Evolutionary conservation across 1,140 invertebrate species (phyloP).

Genomic region (Hyphantria cunea): DNA sequence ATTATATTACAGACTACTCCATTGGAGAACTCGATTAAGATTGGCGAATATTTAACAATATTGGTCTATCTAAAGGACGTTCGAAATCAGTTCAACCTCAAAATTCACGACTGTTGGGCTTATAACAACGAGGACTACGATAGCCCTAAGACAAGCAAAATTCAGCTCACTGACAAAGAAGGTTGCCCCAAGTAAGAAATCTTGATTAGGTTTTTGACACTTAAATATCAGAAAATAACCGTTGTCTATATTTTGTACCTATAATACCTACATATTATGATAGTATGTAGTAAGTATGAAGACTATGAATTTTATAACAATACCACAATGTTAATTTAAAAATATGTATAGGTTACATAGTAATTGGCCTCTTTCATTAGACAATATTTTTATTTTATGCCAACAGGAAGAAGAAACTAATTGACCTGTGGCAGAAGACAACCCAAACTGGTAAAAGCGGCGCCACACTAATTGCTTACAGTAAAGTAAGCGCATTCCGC

Average conservation of each 20-base stretch:
- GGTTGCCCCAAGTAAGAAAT: slow-evolving; percentile 85
- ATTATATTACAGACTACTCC: slow-evolving; percentile 78
- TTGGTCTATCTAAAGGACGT: slow-evolving; percentile 87
- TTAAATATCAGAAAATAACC: background rate
- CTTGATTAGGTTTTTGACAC: background rate
- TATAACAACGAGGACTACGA: slow-evolving; percentile 86
- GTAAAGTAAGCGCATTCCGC: slow-evolving; percentile 87
- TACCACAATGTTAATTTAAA: too few relatives aligned
- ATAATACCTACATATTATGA: too few relatives aligned
- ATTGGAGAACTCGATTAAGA: slow-evolving; percentile 85
- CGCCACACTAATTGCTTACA: slow-evolving; percentile 85
- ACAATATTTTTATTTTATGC: slow-evolving; percentile 21
- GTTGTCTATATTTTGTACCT: background rate
- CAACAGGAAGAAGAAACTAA: slow-evolving; percentile 85
- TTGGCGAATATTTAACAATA: slow-evolving; percentile 87
- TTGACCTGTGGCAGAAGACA: slow-evolving; percentile 85
- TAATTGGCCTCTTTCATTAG: too few relatives aligned
- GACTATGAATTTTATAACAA: too few relatives aligned
- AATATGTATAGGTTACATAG: too few relatives aligned
- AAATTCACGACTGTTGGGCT: slow-evolving; percentile 88
- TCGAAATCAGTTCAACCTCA: slow-evolving; percentile 85
- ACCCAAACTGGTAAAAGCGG: slow-evolving; percentile 82
- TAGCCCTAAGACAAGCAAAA: slow-evolving; percentile 82
- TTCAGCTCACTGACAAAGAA: slow-evolving; percentile 85
- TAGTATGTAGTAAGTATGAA: too few relatives aligned